Percentiles rank a stretch among this genome's conserved stretches.
phyloP scores from a whole-genome alignment of 2,888 invertebrate species.

The Andrena fulva region DNA sequence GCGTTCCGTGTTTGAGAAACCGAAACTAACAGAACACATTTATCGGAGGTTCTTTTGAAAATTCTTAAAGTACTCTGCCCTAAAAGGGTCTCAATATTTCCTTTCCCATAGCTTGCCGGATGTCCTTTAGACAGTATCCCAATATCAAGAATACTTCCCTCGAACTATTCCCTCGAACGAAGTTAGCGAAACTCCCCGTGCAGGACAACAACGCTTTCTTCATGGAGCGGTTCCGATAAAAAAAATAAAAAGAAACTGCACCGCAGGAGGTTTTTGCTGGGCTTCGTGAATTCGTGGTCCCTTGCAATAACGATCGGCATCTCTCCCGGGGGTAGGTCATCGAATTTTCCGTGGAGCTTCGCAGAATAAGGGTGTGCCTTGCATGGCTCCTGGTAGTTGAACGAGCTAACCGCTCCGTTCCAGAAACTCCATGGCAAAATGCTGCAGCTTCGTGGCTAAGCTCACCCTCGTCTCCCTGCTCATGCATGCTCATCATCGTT shows the following conservation, averaged over 20 bases:
- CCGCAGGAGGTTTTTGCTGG: conserved; percentile 12
- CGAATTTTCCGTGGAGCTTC: conserved; percentile 63
- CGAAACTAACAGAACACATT: too few relatives aligned
- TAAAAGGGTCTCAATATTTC: neutral
- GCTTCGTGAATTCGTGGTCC: conserved; percentile 36
- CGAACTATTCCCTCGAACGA: neutral
- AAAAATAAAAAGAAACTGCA: neutral
- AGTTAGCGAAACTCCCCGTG: neutral
- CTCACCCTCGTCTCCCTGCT: conserved; percentile 21
- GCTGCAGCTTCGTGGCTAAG: conserved; percentile 31
- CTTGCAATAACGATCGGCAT: conserved; percentile 57
- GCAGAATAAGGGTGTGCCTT: conserved; percentile 53
- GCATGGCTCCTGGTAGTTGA: conserved; percentile 51
- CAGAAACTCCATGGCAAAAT: conserved; percentile 43
- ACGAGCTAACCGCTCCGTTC: conserved; percentile 56
- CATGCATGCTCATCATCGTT: conserved; percentile 59
- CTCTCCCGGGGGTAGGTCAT: conserved; percentile 41
- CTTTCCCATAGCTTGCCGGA: neutral
- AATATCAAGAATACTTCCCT: neutral
- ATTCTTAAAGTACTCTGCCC: neutral
- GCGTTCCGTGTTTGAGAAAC: too few relatives aligned
- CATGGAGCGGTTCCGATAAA: neutral
- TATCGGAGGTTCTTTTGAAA: neutral
- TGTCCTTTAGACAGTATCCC: neutral
- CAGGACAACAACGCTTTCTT: neutral